Conservation (phyloP, 2,888 invertebrate species). For the Barypeithes pellucidus region DNA sequence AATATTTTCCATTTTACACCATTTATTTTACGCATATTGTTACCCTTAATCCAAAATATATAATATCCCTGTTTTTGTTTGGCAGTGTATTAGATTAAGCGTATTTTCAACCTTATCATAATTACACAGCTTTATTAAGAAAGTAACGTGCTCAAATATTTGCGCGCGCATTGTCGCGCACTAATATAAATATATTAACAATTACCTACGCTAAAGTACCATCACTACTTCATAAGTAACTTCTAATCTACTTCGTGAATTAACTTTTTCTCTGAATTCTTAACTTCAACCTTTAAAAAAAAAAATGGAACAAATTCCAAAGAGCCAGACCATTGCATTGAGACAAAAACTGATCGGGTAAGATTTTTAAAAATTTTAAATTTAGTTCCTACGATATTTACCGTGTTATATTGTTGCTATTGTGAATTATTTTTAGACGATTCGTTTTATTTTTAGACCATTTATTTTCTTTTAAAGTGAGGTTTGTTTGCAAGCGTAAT, state of each 20-base stretch:
- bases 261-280: constrained; percentile 13
- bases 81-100: constrained; percentile 37
- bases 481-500: constrained; percentile 66
- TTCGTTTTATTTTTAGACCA: constrained; percentile 74
- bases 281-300: background rate
- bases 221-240: constrained; percentile 31
- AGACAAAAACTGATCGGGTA: constrained; percentile 87
- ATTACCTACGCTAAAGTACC: constrained; percentile 37
- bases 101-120: constrained; percentile 47
- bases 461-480: constrained; percentile 66
- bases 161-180: constrained; percentile 46
- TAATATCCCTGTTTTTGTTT: constrained; percentile 33
- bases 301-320: constrained; percentile 80
- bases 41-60: background rate
- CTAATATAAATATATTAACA: constrained; percentile 50
- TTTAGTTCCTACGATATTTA: constrained; percentile 1
- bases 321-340: constrained; percentile 85
- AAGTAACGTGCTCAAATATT: constrained; percentile 36
- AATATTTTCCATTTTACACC: background rate
- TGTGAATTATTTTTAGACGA: constrained; percentile 35
- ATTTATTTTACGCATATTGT: background rate
- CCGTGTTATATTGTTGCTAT: background rate
- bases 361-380: constrained; percentile 27
- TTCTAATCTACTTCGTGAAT: constrained; percentile 14
- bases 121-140: constrained; percentile 42